Base-by-base conservation (phyloP, 2,888 invertebrate species). In the Tinea pellionella region DNA sequence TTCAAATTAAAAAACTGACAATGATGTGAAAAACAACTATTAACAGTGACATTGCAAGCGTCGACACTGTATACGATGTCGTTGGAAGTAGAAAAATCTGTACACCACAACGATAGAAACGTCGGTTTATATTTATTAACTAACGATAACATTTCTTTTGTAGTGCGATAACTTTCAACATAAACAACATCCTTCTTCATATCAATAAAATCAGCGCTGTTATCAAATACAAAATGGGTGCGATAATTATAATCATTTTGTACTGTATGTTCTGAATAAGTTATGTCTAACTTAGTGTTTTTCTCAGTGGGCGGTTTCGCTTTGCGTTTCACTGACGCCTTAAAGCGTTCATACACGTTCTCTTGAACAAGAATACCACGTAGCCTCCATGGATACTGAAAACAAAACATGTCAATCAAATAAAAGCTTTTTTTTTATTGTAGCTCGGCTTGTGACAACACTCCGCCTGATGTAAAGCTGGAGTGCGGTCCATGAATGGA, bases 91-190 rank as follows among this genome's bases (percentile, higher is more conserved):
- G 74, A 69, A 0, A 73, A 59, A 29, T 73, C 71, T 30, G 66
- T 70, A 7, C 69, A 69, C 81, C 81, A 82, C 2, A 80, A 62
- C 0, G 80, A 78, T 4, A 77, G 53, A 51, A 66, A 73, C 29
- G 63, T 64, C 11, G 67, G 63, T 2, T 62, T 57, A 0, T 63
- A 61, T 12, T 65, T 61, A 1, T 66, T 60, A 0, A 75, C 2
- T 6, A 81, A 58, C 11, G 69, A 61, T 9, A 79, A 58, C 19
- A 78, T 62, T 59, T 81, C 81, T 61, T 76, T 77, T 0, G 66
- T 70, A 0, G 77, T 80, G 61, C 81, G 71, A 62, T 75, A 82
- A 0, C 73, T 72, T 62, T 78, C 76, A 0, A 78, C 66, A 7
- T n/a, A 15, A 9, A 71, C 37, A 3, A 41, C 3, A 8, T 2